Evolutionary conservation across 2,797 vertebrate species (phyloP).

Genomic region (Eidolon dupreanum): DNA sequence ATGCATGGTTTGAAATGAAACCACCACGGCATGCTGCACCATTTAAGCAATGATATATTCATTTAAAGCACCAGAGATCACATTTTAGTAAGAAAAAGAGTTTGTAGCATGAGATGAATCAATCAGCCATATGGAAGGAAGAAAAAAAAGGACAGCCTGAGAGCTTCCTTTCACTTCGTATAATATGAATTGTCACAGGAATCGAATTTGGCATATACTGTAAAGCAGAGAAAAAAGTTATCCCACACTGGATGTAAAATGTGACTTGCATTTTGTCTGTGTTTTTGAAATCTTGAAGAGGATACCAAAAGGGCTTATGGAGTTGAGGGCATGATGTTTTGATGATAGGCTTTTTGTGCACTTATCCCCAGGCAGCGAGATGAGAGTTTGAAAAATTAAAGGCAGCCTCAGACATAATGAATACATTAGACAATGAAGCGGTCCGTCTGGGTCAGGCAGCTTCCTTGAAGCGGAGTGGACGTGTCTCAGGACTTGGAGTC

Average conservation of each 20-base stretch:
- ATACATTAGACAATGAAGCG: neutral
- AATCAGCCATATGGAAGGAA: slow-evolving; percentile 67
- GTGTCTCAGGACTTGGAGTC: slow-evolving; percentile 33
- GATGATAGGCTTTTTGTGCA: slow-evolving; percentile 39
- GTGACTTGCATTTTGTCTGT: slow-evolving; percentile 55
- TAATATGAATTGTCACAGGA: slow-evolving; percentile 73
- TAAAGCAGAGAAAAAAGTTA: slow-evolving; percentile 59
- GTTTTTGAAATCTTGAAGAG: slow-evolving; percentile 54
- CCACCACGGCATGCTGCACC: neutral
- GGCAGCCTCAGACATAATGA: slow-evolving; percentile 57
- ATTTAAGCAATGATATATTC: slow-evolving; percentile 70
- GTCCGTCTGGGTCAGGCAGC: slow-evolving; percentile 22
- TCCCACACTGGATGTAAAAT: slow-evolving; percentile 31
- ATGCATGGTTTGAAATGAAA: slow-evolving; percentile 66
- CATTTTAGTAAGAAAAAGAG: slow-evolving; percentile 70
- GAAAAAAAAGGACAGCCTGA: slow-evolving; percentile 47
- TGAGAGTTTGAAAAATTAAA: slow-evolving; percentile 46
- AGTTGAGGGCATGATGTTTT: neutral
- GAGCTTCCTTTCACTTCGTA: slow-evolving; percentile 63
- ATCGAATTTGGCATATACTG: slow-evolving; percentile 63
- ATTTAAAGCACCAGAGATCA: slow-evolving; percentile 68
- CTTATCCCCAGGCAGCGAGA: slow-evolving; percentile 48
- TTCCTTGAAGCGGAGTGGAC: slow-evolving; percentile 27
- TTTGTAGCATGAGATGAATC: slow-evolving; percentile 72
- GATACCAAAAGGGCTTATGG: slow-evolving; percentile 10